Conservation (phyloP, 2,888 invertebrate species). For the Lithophane socia region DNA sequence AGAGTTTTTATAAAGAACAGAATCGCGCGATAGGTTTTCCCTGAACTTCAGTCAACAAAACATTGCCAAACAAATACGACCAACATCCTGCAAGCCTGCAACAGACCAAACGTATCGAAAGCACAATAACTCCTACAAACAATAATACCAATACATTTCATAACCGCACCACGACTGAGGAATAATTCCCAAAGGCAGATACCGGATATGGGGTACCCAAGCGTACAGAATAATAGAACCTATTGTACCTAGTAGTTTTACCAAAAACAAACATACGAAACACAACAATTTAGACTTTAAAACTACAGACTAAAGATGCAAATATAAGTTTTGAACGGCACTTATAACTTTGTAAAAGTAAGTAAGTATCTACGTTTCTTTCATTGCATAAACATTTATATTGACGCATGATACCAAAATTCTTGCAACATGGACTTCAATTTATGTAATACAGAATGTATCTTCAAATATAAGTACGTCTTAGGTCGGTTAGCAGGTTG, state of each 20-base stretch:
- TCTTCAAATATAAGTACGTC: conserved; percentile 20
- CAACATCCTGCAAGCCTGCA: conserved; percentile 26
- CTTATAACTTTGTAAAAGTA: conserved; percentile 27
- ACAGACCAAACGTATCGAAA: conserved; percentile 29
- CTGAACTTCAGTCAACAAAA: not conserved
- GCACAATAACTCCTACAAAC: conserved; percentile 37
- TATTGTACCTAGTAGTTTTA: conserved; percentile 40
- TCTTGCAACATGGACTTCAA: conserved; percentile 34
- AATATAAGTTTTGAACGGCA: not conserved
- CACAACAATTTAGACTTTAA: conserved; percentile 21
- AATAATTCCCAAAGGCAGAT: conserved; percentile 59
- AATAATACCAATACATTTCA: conserved; percentile 47
- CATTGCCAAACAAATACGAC: conserved; percentile 18
- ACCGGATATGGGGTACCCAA: conserved; percentile 59
- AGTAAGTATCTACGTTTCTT: conserved; percentile 18
- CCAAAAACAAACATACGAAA: conserved; percentile 13
- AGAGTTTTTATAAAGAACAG: not conserved
- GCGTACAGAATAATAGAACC: conserved; percentile 38
- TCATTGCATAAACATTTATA: conserved; percentile 55
- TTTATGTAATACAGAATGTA: conserved; percentile 34
- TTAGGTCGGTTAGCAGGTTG: conserved; percentile 24
- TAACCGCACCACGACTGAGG: conserved; percentile 45
- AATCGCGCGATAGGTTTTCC: not conserved
- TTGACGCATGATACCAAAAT: conserved; percentile 49
- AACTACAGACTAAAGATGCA: not conserved